phyloP scores from a whole-genome alignment of 1,140 invertebrate genomes.

The Zophobas atratus region DNA sequence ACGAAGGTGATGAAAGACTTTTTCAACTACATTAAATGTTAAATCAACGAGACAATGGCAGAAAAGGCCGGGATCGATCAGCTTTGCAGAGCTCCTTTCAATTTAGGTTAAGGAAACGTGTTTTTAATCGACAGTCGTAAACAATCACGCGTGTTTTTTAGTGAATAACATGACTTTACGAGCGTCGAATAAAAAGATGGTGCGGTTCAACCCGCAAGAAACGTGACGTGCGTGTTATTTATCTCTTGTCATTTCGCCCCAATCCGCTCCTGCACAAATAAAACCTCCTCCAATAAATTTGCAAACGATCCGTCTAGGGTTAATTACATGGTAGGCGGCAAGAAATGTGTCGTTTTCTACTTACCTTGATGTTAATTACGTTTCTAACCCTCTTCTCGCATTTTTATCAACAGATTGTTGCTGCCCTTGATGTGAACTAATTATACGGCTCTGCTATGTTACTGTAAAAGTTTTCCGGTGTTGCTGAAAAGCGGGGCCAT shows the following conservation, averaged over 20 bases:
- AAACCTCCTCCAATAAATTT: background rate
- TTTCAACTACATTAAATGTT: too few species aligned
- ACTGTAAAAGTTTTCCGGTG: slow-evolving; percentile 5
- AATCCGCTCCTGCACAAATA: background rate
- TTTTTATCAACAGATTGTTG: background rate
- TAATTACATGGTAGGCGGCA: background rate
- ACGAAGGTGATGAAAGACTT: too few species aligned
- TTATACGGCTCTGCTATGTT: slow-evolving; percentile 5
- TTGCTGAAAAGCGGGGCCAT: slow-evolving; percentile 4
- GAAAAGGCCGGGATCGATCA: background rate
- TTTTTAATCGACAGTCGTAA: slow-evolving; percentile 1
- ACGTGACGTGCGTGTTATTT: slow-evolving; percentile 10
- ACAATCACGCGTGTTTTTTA: slow-evolving; percentile 10
- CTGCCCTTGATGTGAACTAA: background rate
- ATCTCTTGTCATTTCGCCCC: slow-evolving; percentile 1
- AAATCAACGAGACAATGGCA: too few species aligned
- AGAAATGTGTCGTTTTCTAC: background rate
- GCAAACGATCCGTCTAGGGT: background rate
- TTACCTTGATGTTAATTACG: background rate
- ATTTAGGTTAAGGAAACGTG: background rate
- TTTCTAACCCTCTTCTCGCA: background rate
- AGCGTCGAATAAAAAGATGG: slow-evolving; percentile 10
- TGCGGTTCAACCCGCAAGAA: background rate
- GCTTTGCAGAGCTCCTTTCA: background rate
- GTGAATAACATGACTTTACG: slow-evolving; percentile 11